phyloP scores from a whole-genome alignment of 1,140 invertebrate genomes.

The Cephus cinctus region DNA sequence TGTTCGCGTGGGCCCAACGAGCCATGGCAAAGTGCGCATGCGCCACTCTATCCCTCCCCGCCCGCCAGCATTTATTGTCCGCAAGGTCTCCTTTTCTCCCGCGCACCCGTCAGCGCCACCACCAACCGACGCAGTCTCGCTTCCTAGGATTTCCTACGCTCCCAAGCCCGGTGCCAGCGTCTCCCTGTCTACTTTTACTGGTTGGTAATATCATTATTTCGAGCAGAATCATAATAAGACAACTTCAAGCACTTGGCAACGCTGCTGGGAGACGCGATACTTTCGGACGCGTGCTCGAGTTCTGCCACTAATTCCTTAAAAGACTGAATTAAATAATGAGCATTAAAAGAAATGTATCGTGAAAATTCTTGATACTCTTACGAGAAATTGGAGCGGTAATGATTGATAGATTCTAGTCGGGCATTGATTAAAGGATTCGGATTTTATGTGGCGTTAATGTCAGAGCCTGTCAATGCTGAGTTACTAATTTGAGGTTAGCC shows the following conservation, averaged over 20 bases:
- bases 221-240: slow-evolving; percentile 26
- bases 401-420: too few relatives aligned
- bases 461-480: too few relatives aligned
- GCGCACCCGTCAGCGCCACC: slow-evolving; percentile 18
- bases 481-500: too few relatives aligned
- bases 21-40: slow-evolving; percentile 40
- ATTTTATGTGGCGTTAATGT: too few relatives aligned
- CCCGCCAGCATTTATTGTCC: too few relatives aligned
- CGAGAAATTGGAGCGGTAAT: too few relatives aligned
- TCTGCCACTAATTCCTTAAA: too few relatives aligned
- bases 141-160: slow-evolving; percentile 19
- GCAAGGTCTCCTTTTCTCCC: slow-evolving; percentile 9
- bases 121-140: slow-evolving; percentile 7
- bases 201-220: slow-evolving; percentile 38
- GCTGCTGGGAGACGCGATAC: slow-evolving; percentile 4
- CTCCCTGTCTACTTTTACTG: slow-evolving; percentile 28
- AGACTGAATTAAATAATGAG: too few relatives aligned
- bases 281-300: slow-evolving; percentile 17
- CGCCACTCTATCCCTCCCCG: slow-evolving; percentile 24
- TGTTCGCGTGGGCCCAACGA: slow-evolving; percentile 47
- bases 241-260: slow-evolving; percentile 15
- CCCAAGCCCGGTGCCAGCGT: slow-evolving; percentile 19
- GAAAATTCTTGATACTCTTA: too few relatives aligned
- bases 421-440: too few relatives aligned
- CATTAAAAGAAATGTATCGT: too few relatives aligned